Percentiles rank a stretch among this genome's conserved stretches.
These are phyloP conservation scores for Tolypeutes matacus DNA, from an alignment of 2,797 vertebrate species.

Conservation along the genomic window DNA sequence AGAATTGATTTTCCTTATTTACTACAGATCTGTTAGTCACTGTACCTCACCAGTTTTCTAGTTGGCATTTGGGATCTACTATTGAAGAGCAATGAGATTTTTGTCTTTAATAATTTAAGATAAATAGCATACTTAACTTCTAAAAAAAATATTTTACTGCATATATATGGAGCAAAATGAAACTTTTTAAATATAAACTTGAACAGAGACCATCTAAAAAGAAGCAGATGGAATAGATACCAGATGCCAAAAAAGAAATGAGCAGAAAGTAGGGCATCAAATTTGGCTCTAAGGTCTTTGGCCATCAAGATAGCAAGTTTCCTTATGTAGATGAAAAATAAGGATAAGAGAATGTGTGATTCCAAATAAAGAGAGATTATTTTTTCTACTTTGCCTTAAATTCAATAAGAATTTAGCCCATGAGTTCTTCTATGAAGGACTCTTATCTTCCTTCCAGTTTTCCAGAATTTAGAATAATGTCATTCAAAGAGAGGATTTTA, in stretches of 20 bases:
- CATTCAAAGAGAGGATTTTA: not conserved
- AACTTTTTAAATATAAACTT: constrained; percentile 52
- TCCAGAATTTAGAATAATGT: not conserved
- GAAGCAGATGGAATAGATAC: constrained; percentile 40
- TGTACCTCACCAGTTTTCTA: not conserved
- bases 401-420: not conserved
- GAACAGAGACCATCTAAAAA: constrained; percentile 37
- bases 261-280: constrained; percentile 55
- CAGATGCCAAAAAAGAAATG: constrained; percentile 64
- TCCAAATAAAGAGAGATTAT: constrained; percentile 4
- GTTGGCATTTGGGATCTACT: not conserved
- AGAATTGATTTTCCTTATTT: not conserved
- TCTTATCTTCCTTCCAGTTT: not conserved
- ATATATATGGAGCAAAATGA: constrained; percentile 58
- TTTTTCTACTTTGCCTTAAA: not conserved
- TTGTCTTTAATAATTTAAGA: constrained; percentile 36
- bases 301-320: constrained; percentile 6
- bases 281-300: constrained; percentile 61
- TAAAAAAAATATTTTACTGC: constrained; percentile 38
- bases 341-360: not conserved
- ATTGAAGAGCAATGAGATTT: not conserved
- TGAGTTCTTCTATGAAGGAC: not conserved
- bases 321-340: constrained; percentile 52
- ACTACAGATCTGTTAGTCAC: not conserved
- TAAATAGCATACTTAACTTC: not conserved